Evolutionary conservation across 30 jellyfish, hydroid and myxozoan species (phyloP).

Genomic region (Rhopilema esculentum): DNA sequence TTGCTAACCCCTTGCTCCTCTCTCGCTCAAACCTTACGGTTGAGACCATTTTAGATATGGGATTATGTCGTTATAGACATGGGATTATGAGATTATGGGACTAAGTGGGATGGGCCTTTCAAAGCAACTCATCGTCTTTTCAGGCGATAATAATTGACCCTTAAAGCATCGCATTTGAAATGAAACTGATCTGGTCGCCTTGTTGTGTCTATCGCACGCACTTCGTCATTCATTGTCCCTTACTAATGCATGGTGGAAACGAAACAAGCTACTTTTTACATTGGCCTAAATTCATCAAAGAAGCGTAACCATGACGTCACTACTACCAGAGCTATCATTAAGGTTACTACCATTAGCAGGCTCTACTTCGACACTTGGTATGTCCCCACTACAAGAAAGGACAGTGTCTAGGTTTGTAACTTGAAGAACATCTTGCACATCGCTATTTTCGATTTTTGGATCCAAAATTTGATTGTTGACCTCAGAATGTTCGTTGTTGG

Average conservation of each 20-base stretch:
- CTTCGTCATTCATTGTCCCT: too few species aligned
- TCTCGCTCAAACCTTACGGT: too few species aligned
- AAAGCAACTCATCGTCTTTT: too few species aligned
- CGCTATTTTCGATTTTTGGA: background rate
- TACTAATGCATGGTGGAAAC: background rate
- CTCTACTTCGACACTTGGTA: background rate
- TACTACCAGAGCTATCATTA: background rate
- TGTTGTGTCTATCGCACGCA: too few species aligned
- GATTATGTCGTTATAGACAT: too few species aligned
- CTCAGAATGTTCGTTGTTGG: background rate
- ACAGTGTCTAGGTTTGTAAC: conserved; percentile 1
- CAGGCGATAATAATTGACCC: too few species aligned
- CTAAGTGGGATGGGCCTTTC: too few species aligned
- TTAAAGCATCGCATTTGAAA: too few species aligned
- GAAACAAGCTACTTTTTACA: background rate
- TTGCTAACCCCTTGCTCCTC: too few species aligned
- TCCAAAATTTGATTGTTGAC: background rate
- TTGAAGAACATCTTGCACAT: background rate
- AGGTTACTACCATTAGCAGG: background rate
- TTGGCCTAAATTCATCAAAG: background rate
- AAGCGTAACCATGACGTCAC: background rate
- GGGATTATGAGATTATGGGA: too few species aligned
- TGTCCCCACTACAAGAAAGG: background rate
- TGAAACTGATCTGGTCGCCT: too few species aligned
- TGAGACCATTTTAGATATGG: too few species aligned